Evolutionary conservation across 2,113 vertebrate species (phyloP).

Genomic region (Edolisoma coerulescens): DNA sequence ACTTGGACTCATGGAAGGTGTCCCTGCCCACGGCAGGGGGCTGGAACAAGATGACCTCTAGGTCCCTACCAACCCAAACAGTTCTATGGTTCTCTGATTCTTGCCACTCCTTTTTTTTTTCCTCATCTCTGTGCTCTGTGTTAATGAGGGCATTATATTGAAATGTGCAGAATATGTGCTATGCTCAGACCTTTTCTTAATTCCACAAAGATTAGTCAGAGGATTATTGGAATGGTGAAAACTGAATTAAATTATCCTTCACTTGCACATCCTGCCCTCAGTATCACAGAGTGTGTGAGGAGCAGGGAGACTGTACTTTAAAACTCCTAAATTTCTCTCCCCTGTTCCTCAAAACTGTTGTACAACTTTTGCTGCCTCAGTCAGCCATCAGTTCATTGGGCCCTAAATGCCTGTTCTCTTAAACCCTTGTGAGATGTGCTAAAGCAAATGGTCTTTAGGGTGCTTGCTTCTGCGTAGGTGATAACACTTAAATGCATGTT

Average conservation of each 20-base stretch:
- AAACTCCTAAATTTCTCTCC: neutral
- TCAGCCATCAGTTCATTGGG: neutral
- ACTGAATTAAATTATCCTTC: neutral
- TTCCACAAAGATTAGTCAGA: neutral
- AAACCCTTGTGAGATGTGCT: neutral
- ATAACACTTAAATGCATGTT: neutral
- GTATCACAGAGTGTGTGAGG: neutral
- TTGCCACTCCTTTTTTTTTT: neutral
- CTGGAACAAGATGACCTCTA: neutral
- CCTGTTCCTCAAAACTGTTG: neutral
- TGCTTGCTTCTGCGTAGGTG: neutral
- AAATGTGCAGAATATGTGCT: neutral
- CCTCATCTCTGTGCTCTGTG: fast-evolving
- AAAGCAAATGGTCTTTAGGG: neutral
- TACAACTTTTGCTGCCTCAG: neutral
- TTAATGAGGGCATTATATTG: neutral
- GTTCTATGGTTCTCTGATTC: neutral
- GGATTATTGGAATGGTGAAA: neutral
- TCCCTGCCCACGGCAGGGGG: neutral
- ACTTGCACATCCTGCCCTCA: neutral
- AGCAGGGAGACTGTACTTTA: neutral
- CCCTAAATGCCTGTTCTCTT: neutral
- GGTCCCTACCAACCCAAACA: neutral
- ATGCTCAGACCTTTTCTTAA: neutral
- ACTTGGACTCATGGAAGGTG: neutral